A percentile compares a stretch with the other conserved stretches of the same genome.
These are phyloP conservation scores for Neotoma lepida DNA, from an alignment of 2,113 vertebrate species.

Conservation along the genomic window DNA sequence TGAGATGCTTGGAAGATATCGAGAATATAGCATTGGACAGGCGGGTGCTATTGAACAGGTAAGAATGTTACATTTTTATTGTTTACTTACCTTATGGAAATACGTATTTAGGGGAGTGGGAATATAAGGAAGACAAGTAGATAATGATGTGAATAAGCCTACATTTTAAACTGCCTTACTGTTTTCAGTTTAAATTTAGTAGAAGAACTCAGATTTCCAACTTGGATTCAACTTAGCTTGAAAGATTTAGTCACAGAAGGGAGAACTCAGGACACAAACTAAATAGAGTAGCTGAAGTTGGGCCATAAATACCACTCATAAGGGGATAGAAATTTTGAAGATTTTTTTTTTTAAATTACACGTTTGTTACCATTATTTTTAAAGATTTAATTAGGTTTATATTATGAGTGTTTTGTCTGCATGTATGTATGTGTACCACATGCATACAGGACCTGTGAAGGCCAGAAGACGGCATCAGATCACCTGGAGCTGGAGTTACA, in stretches of 20 bases:
- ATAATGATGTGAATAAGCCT: neutral
- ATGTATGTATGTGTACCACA: neutral
- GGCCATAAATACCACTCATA: neutral
- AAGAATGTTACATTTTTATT: constrained; percentile 75
- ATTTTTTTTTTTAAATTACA: constrained; percentile 19
- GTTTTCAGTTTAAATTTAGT: constrained; percentile 54
- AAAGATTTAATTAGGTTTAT: neutral
- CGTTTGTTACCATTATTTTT: neutral
- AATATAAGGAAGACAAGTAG: neutral
- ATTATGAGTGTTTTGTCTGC: neutral
- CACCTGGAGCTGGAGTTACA: neutral
- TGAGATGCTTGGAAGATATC: constrained; percentile 93
- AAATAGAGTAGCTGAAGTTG: constrained; percentile 42
- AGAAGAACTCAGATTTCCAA: neutral
- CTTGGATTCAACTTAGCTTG: constrained; percentile 24
- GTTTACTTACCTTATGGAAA: constrained; percentile 15
- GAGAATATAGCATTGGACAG: constrained; percentile 91
- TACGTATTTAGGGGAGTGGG: neutral
- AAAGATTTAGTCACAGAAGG: constrained; percentile 29
- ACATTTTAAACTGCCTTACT: constrained; percentile 26
- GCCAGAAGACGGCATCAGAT: neutral
- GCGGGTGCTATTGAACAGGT: constrained; percentile 91
- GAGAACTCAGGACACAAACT: constrained; percentile 3
- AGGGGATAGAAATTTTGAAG: constrained; percentile 42
- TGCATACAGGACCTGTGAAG: neutral